A percentile compares a stretch with the other conserved stretches of the same genome.
Conservation (phyloP, 2,113 vertebrate species). For the Heterocephalus glaber region DNA sequence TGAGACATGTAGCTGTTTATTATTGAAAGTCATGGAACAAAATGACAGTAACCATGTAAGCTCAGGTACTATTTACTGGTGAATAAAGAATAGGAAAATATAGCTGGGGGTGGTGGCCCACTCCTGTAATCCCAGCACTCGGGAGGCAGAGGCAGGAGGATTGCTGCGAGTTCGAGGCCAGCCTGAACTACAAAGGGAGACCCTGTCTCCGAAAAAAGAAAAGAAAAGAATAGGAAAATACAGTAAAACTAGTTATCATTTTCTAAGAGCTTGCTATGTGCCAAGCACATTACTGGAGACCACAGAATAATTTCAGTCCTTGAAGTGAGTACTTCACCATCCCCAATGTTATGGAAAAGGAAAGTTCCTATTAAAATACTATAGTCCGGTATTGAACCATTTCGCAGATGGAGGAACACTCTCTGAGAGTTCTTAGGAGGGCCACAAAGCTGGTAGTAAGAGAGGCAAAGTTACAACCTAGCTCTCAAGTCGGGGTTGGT, state of each 20-base stretch:
- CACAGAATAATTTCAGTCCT: neutral
- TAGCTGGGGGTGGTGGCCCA: too few species aligned
- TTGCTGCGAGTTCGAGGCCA: too few species aligned
- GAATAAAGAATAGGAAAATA: neutral
- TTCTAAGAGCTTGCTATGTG: neutral
- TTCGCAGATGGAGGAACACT: constrained; percentile 43
- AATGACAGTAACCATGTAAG: neutral
- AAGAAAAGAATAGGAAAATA: neutral
- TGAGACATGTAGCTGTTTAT: neutral
- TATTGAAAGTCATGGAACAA: neutral
- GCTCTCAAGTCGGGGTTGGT: neutral
- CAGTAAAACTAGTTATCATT: neutral
- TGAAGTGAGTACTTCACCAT: neutral
- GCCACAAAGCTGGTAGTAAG: neutral
- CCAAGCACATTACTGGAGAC: neutral
- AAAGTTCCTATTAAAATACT: neutral
- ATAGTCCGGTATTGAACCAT: neutral
- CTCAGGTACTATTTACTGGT: neutral
- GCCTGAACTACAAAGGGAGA: too few species aligned
- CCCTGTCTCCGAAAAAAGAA: too few species aligned
- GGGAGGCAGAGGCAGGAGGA: too few species aligned
- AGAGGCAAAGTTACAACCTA: neutral
- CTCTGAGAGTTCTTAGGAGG: neutral
- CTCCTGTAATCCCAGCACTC: too few species aligned
- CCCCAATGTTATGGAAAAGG: neutral